Percentiles rank a stretch among this genome's conserved stretches.
Conservation (phyloP, 2,797 vertebrate genomes). For the Mastacembelus armatus region DNA sequence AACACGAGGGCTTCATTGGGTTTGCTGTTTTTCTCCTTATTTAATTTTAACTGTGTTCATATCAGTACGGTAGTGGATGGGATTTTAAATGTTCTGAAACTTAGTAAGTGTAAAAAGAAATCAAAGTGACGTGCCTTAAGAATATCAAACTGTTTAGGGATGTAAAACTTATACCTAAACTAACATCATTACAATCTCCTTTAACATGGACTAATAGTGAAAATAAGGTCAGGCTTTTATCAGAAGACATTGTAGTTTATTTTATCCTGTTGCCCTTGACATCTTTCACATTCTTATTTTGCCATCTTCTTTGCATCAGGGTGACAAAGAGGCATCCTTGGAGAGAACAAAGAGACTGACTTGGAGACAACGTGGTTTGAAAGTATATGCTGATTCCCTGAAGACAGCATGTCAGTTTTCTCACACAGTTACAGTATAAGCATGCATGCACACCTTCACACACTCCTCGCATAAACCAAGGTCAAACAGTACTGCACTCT, state of each 20-base stretch:
- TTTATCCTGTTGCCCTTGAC: constrained; percentile 2
- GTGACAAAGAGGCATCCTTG: constrained; percentile 15
- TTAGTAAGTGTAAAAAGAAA: too few species aligned
- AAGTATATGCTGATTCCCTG: constrained; percentile 45
- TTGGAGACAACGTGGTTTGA: constrained; percentile 40
- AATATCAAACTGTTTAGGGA: neutral
- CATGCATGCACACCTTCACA: constrained; percentile 20
- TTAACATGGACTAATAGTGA: neutral
- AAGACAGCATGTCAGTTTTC: constrained; percentile 33
- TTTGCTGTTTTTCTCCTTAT: too few species aligned
- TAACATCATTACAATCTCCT: neutral
- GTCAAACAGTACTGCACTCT: constrained; percentile 33
- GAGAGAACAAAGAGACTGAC: neutral
- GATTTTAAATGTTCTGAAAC: too few species aligned
- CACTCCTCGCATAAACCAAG: constrained; percentile 30
- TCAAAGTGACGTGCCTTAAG: neutral
- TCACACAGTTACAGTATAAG: neutral
- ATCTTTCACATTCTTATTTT: constrained; percentile 8
- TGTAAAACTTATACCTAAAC: neutral
- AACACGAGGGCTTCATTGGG: too few species aligned
- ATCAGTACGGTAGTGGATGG: too few species aligned
- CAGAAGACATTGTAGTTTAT: neutral
- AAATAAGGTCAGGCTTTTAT: neutral
- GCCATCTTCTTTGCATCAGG: constrained; percentile 1
- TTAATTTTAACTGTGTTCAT: too few species aligned